Evolutionary conservation across 2,113 vertebrate genomes (phyloP), one percentile per base, ranked within the genome.

Genomic region (Bothrops jararaca): DNA sequence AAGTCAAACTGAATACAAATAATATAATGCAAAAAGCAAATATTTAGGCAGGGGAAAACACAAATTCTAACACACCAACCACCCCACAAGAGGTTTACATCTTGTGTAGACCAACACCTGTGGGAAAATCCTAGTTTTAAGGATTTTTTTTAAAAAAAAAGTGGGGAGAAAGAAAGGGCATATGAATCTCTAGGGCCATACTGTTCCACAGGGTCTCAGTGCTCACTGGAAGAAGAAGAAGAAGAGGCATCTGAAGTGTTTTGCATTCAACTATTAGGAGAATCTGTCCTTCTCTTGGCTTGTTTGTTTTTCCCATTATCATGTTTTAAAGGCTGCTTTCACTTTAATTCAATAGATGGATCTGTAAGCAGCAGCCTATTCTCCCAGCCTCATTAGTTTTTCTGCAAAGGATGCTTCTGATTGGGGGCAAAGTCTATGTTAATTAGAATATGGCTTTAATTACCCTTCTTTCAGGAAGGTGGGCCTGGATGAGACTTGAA

Each of bases 371-470:
- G 69, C 50, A 86, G 45, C 80, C 91, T 50, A 0, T 39, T 89
- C 39, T 64, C 60, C 42, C 91, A 9, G 0, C n/a, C 87, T 94
- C 92, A 85, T 96, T 93, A 93, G 15, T 57, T 94, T 92, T 89
- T 91, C 93, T 93, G 85, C 26, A 85, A 95, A 95, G 92, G 86
- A 53, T 74, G 92, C 39, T 58, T 13, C 9, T 24, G 52, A 86
- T 56, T 0, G 3, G 34, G 91, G 8, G 85, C 34, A 88, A 95
- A 89, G 91, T 87, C 56, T 22, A 64, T 87, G 5, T 95, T 94
- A 95, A 96, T 96, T 95, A 95, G 69, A 86, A 88, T 74, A 12
- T 8, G 3, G 92, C 88, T 95, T 95, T 96, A 96, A 96, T 94
- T 96, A 96, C 95, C 93, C 92, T 92, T 90, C 64, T 80, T 95